phyloP scores from a whole-genome alignment of 2,888 invertebrate genomes.

The Monochamus alternatus region DNA sequence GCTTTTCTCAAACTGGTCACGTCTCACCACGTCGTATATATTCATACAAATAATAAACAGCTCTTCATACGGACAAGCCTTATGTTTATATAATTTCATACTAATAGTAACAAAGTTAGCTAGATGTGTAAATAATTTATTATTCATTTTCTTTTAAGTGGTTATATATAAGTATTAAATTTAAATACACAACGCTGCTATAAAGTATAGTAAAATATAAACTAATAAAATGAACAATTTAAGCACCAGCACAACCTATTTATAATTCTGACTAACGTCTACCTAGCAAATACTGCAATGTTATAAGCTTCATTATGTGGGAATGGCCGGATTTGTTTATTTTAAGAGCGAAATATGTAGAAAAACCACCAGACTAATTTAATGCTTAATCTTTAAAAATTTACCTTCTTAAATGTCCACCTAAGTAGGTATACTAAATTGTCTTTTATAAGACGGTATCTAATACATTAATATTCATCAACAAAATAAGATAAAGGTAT shows the following conservation, averaged over 20 bases:
- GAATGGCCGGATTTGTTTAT: background rate
- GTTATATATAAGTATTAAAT: conserved; percentile 31
- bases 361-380: too few species aligned
- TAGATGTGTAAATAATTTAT: conserved; percentile 40
- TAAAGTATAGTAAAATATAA: conserved; percentile 28
- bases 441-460: too few species aligned
- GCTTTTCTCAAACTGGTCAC: conserved; percentile 51
- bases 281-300: background rate
- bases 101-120: conserved; percentile 40
- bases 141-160: conserved; percentile 34
- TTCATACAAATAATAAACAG: conserved; percentile 48
- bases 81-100: conserved; percentile 46
- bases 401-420: too few species aligned
- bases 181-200: conserved; percentile 26
- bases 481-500: too few species aligned
- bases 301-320: background rate
- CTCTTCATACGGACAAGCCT: conserved; percentile 43
- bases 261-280: conserved; percentile 10
- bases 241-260: conserved; percentile 21
- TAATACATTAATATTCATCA: too few species aligned
- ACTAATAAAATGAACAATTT: conserved; percentile 28
- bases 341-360: background rate
- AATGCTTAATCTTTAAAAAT: too few species aligned
- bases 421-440: too few species aligned
- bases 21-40: conserved; percentile 49